phyloP scores from a whole-genome alignment of 1,140 invertebrate genomes.

The Euwallacea similis region DNA sequence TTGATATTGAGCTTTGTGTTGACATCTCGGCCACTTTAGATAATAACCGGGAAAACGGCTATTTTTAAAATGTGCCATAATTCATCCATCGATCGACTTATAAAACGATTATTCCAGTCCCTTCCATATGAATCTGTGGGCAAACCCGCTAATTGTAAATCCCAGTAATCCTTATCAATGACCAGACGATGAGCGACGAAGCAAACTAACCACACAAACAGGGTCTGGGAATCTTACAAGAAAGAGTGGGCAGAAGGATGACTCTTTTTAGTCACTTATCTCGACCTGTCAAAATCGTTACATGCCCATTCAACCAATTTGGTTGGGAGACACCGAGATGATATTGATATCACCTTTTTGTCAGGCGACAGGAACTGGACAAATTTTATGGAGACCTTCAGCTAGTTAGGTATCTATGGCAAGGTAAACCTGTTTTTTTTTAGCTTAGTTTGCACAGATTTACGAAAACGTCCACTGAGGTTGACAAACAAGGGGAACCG shows the following conservation, averaged over 20 bases:
- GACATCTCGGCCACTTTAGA: conserved; percentile 4
- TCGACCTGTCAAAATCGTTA: conserved; percentile 31
- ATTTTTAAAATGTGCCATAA: too few species aligned
- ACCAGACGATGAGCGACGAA: neutral
- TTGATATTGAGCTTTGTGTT: conserved; percentile 5
- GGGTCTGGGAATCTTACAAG: conserved; percentile 19
- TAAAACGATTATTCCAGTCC: neutral
- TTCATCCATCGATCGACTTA: too few species aligned
- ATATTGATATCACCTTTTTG: conserved; percentile 30
- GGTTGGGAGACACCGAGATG: conserved; percentile 31
- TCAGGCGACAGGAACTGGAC: conserved; percentile 20
- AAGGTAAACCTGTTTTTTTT: neutral
- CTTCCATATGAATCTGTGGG: neutral
- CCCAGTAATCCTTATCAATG: too few species aligned
- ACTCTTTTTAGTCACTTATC: conserved; percentile 33
- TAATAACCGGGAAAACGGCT: neutral
- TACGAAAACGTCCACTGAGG: neutral
- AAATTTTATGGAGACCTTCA: neutral
- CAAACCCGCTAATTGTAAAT: too few species aligned
- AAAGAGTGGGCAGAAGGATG: conserved; percentile 25
- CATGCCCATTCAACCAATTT: conserved; percentile 36
- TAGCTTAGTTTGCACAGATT: neutral
- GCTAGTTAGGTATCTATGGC: too few species aligned
- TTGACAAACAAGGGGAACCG: conserved; percentile 12
- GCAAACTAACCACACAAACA: neutral